These are phyloP conservation scores for Aleiodes testaceus DNA, from an alignment of 2,888 invertebrate genomes.

Conservation along the genomic window DNA sequence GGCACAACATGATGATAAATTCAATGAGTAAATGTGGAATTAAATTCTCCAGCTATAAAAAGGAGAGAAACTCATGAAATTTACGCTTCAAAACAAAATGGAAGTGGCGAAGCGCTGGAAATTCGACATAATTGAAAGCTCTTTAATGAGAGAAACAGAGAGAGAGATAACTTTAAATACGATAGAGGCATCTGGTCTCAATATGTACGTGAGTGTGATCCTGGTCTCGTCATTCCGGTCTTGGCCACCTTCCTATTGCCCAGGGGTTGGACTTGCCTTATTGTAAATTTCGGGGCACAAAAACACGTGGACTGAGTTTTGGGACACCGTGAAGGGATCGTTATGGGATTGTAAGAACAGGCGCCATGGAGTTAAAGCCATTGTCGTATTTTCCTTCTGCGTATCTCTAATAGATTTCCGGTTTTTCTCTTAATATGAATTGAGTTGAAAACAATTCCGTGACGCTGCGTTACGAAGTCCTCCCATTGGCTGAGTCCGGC, in stretches of 20 bases:
- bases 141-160: too few relatives aligned
- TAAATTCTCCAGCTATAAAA: not conserved
- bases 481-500: too few relatives aligned
- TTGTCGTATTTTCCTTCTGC: not conserved
- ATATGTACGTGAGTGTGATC: conserved; percentile 31
- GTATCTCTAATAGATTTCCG: too few relatives aligned
- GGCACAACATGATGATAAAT: conserved; percentile 39
- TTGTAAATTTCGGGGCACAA: conserved; percentile 29
- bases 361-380: conserved; percentile 9
- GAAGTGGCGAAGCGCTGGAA: too few relatives aligned
- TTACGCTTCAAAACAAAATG: too few relatives aligned
- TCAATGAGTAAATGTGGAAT: conserved; percentile 23
- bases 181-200: conserved; percentile 32
- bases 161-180: conserved; percentile 14
- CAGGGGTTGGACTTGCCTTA: conserved; percentile 36
- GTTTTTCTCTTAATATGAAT: too few relatives aligned
- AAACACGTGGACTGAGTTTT: conserved; percentile 23
- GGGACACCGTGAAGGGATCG: conserved; percentile 24
- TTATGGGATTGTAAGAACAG: conserved; percentile 28
- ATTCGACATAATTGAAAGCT: too few relatives aligned
- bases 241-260: conserved; percentile 60
- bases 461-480: too few relatives aligned
- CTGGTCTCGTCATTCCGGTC: conserved; percentile 59
- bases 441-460: too few relatives aligned
- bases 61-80: too few relatives aligned